Conservation (phyloP, 2,888 invertebrate genomes). For the Eucera pruinosa region DNA sequence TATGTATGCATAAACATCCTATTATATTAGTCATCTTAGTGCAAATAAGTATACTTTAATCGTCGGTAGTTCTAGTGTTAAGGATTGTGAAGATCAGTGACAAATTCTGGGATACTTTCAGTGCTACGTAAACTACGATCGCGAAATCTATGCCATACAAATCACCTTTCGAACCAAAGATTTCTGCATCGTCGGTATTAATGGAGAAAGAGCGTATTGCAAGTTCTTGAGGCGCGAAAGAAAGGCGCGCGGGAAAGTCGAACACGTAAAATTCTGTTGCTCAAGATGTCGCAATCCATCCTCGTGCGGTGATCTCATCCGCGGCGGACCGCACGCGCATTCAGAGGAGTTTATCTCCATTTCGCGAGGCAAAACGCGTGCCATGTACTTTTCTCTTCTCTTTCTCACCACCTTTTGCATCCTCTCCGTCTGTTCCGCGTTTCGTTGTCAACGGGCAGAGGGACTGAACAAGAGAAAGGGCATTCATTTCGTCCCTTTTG, state of each 20-base stretch:
- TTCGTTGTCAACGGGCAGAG: slow-evolving; percentile 42
- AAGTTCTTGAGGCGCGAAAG: background rate
- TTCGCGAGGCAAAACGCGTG: slow-evolving; percentile 52
- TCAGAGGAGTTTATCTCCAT: slow-evolving; percentile 57
- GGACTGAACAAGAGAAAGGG: slow-evolving; percentile 63
- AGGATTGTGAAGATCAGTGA: too few relatives aligned
- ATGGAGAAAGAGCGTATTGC: background rate
- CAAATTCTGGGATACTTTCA: too few relatives aligned
- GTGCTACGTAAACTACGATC: too few relatives aligned
- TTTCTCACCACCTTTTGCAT: background rate
- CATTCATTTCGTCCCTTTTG: slow-evolving; percentile 80
- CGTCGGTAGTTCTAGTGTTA: too few relatives aligned
- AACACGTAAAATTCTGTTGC: slow-evolving; percentile 51
- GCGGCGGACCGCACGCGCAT: slow-evolving; percentile 42
- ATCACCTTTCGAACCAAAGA: background rate
- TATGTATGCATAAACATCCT: too few relatives aligned
- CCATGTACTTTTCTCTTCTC: slow-evolving; percentile 22
- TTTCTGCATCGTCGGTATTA: background rate
- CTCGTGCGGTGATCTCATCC: slow-evolving; percentile 47
- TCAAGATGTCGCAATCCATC: slow-evolving; percentile 41
- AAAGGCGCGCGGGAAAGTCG: slow-evolving; percentile 27
- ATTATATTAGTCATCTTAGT: too few relatives aligned
- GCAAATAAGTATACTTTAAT: too few relatives aligned
- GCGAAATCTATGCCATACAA: too few relatives aligned
- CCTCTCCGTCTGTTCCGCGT: slow-evolving; percentile 9